Evolutionary conservation across 92 coral and sea anemone genomes (phyloP).

Genomic region (Umimayanthus kanabou): DNA sequence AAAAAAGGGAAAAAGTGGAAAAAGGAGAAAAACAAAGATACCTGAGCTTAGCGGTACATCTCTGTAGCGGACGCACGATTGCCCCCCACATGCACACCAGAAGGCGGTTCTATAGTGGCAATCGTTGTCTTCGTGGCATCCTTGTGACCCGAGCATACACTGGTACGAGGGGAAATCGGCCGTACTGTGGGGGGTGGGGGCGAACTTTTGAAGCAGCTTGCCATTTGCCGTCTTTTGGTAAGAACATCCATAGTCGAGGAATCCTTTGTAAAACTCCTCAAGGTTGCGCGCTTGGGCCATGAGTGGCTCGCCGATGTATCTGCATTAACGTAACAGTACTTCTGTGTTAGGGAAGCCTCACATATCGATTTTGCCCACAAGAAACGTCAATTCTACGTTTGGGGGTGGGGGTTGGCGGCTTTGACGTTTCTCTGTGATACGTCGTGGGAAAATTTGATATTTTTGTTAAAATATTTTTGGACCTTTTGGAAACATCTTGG

Average conservation of each 20-base stretch:
- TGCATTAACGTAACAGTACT: background rate
- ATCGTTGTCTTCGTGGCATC: conserved; percentile 49
- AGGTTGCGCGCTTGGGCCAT: conserved; percentile 51
- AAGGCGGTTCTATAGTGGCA: conserved; percentile 39
- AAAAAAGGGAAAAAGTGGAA: too few relatives aligned
- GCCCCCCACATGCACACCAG: conserved; percentile 29
- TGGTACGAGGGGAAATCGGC: conserved; percentile 47
- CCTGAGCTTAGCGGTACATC: background rate
- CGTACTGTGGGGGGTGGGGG: conserved; percentile 19
- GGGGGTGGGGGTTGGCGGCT: too few relatives aligned
- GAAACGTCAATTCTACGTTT: too few relatives aligned
- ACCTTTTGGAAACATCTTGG: too few relatives aligned
- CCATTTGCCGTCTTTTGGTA: conserved; percentile 26
- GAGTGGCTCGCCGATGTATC: conserved; percentile 43
- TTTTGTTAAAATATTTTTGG: too few relatives aligned
- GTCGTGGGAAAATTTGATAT: too few relatives aligned
- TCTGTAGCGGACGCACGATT: background rate
- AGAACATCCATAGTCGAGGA: conserved; percentile 51
- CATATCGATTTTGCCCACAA: too few relatives aligned
- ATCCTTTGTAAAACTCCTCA: conserved; percentile 63
- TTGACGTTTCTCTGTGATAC: too few relatives aligned
- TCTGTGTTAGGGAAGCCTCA: too few relatives aligned
- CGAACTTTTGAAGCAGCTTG: conserved; percentile 45
- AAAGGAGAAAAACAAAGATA: too few relatives aligned
- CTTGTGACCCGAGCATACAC: conserved; percentile 45